Evolutionary conservation across 2,797 vertebrate genomes (phyloP).

Genomic region (Pyrocephalus nanus): DNA sequence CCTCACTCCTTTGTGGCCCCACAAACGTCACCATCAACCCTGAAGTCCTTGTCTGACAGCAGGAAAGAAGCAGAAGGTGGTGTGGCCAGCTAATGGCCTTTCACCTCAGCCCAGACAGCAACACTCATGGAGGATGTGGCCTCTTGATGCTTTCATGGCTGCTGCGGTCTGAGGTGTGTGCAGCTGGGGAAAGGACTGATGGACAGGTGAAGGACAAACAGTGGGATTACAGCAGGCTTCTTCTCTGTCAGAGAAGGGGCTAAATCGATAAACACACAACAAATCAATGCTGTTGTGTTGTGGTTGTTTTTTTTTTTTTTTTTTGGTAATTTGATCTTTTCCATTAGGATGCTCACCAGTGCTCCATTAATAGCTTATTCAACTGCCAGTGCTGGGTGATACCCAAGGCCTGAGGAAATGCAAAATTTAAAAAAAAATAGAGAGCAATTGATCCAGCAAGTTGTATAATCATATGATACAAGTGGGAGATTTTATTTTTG

Average conservation of each 20-base stretch:
- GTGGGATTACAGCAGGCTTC: background rate
- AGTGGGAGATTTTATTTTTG: constrained; percentile 53
- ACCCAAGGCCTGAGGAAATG: constrained; percentile 16
- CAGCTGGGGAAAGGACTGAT: background rate
- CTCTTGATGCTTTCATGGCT: background rate
- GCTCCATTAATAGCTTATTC: constrained; percentile 32
- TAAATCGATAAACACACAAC: constrained; percentile 41
- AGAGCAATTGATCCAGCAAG: constrained; percentile 33
- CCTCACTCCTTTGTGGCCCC: background rate
- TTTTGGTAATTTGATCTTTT: constrained; percentile 50
- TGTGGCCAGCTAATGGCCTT: background rate
- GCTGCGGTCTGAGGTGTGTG: background rate
- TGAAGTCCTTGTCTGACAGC: background rate
- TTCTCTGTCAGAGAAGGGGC: background rate
- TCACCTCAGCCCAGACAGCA: background rate
- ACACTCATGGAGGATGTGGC: background rate
- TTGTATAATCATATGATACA: constrained; percentile 31
- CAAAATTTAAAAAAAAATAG: background rate
- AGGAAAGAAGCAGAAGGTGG: background rate
- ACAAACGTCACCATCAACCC: background rate
- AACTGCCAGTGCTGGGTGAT: background rate
- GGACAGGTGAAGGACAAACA: background rate
- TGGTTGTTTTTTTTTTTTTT: background rate
- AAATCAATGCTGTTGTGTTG: constrained; percentile 44
- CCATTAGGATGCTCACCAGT: constrained; percentile 41